Base-by-base conservation (phyloP, 2,797 vertebrate species). In the Lacerta bilineata region DNA sequence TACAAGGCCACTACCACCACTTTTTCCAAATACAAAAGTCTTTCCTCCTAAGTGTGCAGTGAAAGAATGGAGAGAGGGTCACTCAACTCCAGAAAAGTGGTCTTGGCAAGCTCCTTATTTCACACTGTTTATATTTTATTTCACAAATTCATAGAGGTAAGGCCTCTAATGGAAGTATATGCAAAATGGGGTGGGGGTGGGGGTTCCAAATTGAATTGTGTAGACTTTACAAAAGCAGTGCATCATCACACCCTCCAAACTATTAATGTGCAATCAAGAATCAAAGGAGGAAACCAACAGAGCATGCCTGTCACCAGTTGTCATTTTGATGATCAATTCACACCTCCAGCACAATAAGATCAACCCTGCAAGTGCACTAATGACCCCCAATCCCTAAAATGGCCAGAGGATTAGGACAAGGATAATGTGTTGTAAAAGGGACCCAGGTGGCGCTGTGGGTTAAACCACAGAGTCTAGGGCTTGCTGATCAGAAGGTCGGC, bases 301-400 rank as follows among this genome's bases (percentile, higher is more conserved):
- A 97, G 96, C 96, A 96, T 96, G 96, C 96, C 97, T 98, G 97
- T 98, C 97, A 97, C 97, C 97, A 97, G 98, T 98, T 97, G 96
- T 97, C 97, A 97, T 96, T 96, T 97, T 96, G 95, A 97, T 97
- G 97, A 98, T 98, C 98, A 98, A 96, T 98, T 98, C 97, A 97
- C 97, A 93, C 96, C 97, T 98, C 95, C 91, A 96, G 94, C 41
- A 98, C 96, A 97, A 96, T 96, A 94, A 97, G 97, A 97, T 97
- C 95, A 96, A 97, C 96, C 96, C 97, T 96, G 97, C 95, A 39
- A 96, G 96, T 96, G 96, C 97, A 97, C 97, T 98, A 98, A 98
- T 97, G 97, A 97, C 96, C 96, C 95, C 96, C 95, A 97, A 97
- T 98, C 96, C 96, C 97, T 97, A 95, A 96, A 97, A 95, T 96